phyloP scores from a whole-genome alignment of 2,888 invertebrate genomes.

The Trichopoda pennipes region DNA sequence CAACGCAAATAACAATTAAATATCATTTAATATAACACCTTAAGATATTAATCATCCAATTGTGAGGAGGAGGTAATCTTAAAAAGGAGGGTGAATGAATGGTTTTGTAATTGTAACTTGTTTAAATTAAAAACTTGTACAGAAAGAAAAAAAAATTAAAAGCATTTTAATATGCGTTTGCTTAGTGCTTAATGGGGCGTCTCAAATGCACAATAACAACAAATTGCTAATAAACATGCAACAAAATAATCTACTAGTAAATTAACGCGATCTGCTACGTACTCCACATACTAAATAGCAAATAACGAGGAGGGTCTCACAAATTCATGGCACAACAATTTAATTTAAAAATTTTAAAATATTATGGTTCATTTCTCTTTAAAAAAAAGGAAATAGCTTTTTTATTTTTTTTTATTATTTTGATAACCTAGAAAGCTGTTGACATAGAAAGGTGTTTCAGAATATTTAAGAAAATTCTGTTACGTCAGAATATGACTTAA shows the following conservation, averaged over 20 bases:
- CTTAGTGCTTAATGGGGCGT: conserved; percentile 60
- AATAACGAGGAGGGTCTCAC: neutral
- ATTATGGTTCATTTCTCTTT: too few relatives aligned
- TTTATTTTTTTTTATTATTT: too few relatives aligned
- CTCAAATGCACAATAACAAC: conserved; percentile 48
- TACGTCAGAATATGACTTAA: too few relatives aligned
- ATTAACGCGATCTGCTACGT: conserved; percentile 50
- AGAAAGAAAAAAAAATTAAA: conserved; percentile 6
- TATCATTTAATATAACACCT: conserved; percentile 63
- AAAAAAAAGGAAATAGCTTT: too few relatives aligned
- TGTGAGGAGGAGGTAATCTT: conserved; percentile 7
- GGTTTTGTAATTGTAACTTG: conserved; percentile 32
- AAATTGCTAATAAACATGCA: conserved; percentile 65
- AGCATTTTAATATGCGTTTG: conserved; percentile 41
- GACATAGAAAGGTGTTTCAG: too few relatives aligned
- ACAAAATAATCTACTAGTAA: conserved; percentile 42
- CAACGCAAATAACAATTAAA: conserved; percentile 63
- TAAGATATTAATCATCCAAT: conserved; percentile 55
- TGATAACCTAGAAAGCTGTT: too few relatives aligned
- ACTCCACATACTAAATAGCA: neutral
- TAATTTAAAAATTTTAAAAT: too few relatives aligned
- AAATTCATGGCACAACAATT: neutral
- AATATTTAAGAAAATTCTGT: too few relatives aligned
- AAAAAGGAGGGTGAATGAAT: neutral
- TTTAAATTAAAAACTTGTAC: conserved; percentile 26